Evolutionary conservation across 2,888 invertebrate species (phyloP).

Genomic region (Drosophila macrothrix): DNA sequence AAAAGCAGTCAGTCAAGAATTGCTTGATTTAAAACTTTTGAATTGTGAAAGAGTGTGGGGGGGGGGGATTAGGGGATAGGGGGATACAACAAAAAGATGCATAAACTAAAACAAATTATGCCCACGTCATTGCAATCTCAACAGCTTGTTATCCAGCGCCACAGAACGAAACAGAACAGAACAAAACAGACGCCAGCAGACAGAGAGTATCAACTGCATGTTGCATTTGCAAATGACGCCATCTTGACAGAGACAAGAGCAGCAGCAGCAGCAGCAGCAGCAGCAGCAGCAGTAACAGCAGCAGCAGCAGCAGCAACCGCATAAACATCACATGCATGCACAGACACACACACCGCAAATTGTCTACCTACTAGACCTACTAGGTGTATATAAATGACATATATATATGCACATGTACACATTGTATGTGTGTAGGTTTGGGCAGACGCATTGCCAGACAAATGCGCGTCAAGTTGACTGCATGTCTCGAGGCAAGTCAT

Average conservation of each 20-base stretch:
- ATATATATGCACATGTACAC: slow-evolving; percentile 38
- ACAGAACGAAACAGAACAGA: slow-evolving; percentile 5
- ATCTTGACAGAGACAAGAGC: slow-evolving; percentile 70
- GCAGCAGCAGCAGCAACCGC: slow-evolving; percentile 35
- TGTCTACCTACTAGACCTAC: slow-evolving; percentile 35
- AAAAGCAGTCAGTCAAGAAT: slow-evolving; percentile 14
- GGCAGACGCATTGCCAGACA: slow-evolving; percentile 80
- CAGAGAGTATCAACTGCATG: slow-evolving; percentile 41
- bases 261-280: background rate
- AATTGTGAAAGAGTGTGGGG: slow-evolving; percentile 6
- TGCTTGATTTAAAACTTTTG: slow-evolving; percentile 29
- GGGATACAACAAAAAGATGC: slow-evolving; percentile 20
- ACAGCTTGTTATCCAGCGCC: slow-evolving; percentile 70
- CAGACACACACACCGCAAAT: slow-evolving; percentile 29
- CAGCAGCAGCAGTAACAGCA: slow-evolving; percentile 15
- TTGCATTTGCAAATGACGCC: slow-evolving; percentile 68
- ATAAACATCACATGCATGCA: slow-evolving; percentile 41
- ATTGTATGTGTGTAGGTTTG: slow-evolving; percentile 48
- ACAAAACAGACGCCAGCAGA: slow-evolving; percentile 28
- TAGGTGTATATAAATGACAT: slow-evolving; percentile 23
- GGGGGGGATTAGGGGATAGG: background rate
- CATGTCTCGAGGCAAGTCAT: slow-evolving; percentile 80
- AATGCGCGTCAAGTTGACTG: slow-evolving; percentile 81
- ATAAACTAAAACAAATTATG: slow-evolving; percentile 75
- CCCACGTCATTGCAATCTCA: slow-evolving; percentile 76